Evolutionary conservation across 2,888 invertebrate species (phyloP).

Genomic region (Asteroscopus sphinx): DNA sequence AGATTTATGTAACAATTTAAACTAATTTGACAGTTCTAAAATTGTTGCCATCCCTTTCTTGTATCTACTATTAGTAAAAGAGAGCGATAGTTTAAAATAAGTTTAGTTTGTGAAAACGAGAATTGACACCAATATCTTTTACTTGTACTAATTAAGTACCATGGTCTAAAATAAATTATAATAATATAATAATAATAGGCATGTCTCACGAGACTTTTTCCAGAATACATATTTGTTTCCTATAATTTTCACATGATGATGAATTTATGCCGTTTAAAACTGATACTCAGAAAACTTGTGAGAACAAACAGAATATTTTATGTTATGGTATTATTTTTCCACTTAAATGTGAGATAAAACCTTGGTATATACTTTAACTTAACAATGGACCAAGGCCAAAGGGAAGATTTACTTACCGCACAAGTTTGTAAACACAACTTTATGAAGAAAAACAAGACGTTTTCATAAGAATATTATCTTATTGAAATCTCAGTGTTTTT

Average conservation of each 20-base stretch:
- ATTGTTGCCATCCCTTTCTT: too few relatives aligned
- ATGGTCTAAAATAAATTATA: too few relatives aligned
- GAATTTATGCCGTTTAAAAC: neutral
- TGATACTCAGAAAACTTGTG: constrained; percentile 1
- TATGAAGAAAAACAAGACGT: constrained; percentile 1
- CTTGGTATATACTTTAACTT: constrained; percentile 2
- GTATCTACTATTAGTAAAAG: too few relatives aligned
- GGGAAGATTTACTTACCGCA: neutral
- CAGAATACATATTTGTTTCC: neutral
- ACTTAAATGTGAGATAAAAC: constrained; percentile 9
- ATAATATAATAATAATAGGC: too few relatives aligned
- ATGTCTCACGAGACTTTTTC: constrained; percentile 1
- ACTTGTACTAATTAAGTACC: neutral
- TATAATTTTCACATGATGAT: neutral
- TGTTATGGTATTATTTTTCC: constrained; percentile 10
- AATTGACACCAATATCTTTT: too few relatives aligned
- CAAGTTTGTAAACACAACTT: constrained; percentile 14
- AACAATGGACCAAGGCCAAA: constrained; percentile 21
- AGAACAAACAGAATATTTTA: neutral
- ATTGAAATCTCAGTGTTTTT: constrained; percentile 10
- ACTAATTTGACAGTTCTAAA: too few relatives aligned
- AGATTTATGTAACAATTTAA: too few relatives aligned
- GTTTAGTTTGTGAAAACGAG: too few relatives aligned
- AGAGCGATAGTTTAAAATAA: too few relatives aligned
- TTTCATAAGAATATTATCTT: constrained; percentile 2